These are phyloP conservation scores for Stictonetta naevosa DNA, from an alignment of 2,113 vertebrate genomes.

Conservation along the genomic window DNA sequence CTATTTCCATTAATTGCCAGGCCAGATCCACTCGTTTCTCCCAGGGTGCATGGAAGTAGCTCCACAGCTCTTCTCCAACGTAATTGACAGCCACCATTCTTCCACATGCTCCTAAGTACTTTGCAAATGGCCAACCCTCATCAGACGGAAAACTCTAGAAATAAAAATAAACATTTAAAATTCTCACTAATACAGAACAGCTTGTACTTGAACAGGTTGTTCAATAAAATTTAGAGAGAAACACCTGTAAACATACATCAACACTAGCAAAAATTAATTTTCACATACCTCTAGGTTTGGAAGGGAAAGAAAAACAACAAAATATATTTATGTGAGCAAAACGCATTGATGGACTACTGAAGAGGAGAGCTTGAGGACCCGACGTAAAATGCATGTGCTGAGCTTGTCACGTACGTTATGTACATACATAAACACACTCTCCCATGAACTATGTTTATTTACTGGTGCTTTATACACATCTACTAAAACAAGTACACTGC, in stretches of 20 bases:
- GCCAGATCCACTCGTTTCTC: slow-evolving; percentile 96
- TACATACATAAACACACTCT: background rate
- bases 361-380: background rate
- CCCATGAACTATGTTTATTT: background rate
- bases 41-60: slow-evolving; percentile 95
- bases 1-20: slow-evolving; percentile 97
- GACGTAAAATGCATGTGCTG: background rate
- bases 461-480: background rate
- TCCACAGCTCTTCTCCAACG: slow-evolving; percentile 97
- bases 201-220: background rate
- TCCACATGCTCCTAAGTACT: slow-evolving; percentile 96
- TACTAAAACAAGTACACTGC: background rate
- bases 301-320: background rate
- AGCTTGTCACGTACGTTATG: background rate
- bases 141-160: slow-evolving; percentile 96
- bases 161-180: background rate
- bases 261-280: background rate
- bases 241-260: background rate
- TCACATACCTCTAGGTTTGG: background rate
- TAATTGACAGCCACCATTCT: slow-evolving; percentile 98
- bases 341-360: background rate
- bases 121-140: slow-evolving; percentile 98
- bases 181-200: background rate
- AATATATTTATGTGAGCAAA: background rate
- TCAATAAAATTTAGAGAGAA: background rate